Percentiles rank a stretch among this genome's conserved stretches.
phyloP scores from a whole-genome alignment of 1,140 invertebrate species.

The Probaryconus sp. region DNA sequence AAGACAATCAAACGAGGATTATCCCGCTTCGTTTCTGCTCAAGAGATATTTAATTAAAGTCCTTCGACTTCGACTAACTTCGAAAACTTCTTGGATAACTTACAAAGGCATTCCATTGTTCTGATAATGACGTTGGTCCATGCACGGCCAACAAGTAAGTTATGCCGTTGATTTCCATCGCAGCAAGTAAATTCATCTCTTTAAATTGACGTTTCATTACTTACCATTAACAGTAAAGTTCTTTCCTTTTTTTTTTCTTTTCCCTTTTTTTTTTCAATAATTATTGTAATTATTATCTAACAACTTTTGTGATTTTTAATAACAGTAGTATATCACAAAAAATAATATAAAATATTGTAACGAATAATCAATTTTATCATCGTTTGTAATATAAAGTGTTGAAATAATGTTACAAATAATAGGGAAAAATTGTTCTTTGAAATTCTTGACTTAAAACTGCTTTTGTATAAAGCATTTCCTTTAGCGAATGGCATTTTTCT shows the following conservation, averaged over 20 bases:
- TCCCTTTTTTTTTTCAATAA: too few species aligned
- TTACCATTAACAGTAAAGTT: conserved; percentile 28
- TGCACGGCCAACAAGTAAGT: conserved; percentile 51
- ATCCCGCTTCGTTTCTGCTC: conserved; percentile 56
- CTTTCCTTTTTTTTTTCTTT: background rate
- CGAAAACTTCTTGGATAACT: conserved; percentile 72
- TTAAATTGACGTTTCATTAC: conserved; percentile 34
- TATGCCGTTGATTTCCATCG: conserved; percentile 57
- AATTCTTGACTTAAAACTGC: too few species aligned
- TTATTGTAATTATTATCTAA: too few species aligned
- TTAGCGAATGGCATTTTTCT: background rate
- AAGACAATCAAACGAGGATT: conserved; percentile 69
- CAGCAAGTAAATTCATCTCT: conserved; percentile 18
- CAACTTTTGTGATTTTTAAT: too few species aligned
- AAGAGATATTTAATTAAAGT: conserved; percentile 76
- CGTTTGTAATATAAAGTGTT: too few species aligned
- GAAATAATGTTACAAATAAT: too few species aligned
- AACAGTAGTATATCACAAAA: too few species aligned
- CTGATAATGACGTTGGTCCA: conserved; percentile 41
- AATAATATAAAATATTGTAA: too few species aligned
- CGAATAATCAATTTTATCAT: too few species aligned
- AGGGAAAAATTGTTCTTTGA: too few species aligned
- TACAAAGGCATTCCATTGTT: conserved; percentile 72
- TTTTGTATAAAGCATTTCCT: too few species aligned
- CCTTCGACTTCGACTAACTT: conserved; percentile 70